A percentile compares a stretch with the other conserved stretches of the same genome.
phyloP scores from a whole-genome alignment of 2,888 invertebrate species.

The Xanthorhoe designata region DNA sequence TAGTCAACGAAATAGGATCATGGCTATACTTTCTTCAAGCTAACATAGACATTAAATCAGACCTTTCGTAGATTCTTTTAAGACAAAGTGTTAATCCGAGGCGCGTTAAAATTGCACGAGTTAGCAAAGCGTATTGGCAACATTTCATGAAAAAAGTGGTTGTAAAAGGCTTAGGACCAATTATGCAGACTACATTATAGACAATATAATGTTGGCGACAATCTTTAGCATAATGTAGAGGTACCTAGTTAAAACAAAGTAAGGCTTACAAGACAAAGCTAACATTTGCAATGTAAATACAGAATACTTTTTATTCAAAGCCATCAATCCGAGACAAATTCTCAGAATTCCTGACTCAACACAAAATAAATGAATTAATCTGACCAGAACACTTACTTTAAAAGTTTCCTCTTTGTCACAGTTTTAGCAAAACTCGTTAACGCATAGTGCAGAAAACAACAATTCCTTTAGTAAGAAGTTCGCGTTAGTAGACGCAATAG shows the following conservation, averaged over 20 bases:
- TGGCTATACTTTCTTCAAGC: neutral
- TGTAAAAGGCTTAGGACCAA: neutral
- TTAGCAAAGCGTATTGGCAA: neutral
- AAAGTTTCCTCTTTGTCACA: constrained; percentile 25
- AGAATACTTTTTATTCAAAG: constrained; percentile 16
- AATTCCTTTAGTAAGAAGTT: constrained; percentile 46
- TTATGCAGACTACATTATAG: neutral
- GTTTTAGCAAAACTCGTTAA: constrained; percentile 25
- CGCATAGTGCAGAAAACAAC: constrained; percentile 24
- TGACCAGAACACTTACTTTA: constrained; percentile 23
- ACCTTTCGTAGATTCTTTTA: too few relatives aligned
- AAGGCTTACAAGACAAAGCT: constrained; percentile 6
- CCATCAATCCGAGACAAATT: constrained; percentile 20
- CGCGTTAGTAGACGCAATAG: constrained; percentile 53
- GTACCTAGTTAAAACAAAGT: constrained; percentile 8
- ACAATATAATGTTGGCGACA: neutral
- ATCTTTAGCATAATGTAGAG: neutral
- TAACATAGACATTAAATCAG: too few relatives aligned
- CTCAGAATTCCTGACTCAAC: constrained; percentile 4
- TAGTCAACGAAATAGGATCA: neutral
- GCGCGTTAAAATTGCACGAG: neutral
- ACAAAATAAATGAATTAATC: constrained; percentile 15
- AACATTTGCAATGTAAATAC: constrained; percentile 25
- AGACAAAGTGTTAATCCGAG: too few relatives aligned
- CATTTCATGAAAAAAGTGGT: neutral